A percentile compares a stretch with the other conserved stretches of the same genome.
Conservation (phyloP, 1,140 invertebrate species). For the Hermetia illucens region DNA sequence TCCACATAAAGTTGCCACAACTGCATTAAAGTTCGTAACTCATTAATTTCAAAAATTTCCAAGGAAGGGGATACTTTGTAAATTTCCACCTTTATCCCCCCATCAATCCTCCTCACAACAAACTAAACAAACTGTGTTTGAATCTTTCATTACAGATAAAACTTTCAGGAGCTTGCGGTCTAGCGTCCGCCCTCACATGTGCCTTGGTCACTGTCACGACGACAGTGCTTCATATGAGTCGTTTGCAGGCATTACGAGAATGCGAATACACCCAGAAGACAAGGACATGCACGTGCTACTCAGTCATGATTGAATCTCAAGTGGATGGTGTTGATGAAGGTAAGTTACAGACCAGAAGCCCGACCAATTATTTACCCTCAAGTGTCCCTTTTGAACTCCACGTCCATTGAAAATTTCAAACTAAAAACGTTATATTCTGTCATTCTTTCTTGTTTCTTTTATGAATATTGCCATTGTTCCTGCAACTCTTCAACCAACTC, state of each 20-base stretch:
- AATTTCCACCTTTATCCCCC: too few relatives aligned
- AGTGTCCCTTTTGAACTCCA: too few relatives aligned
- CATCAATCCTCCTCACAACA: too few relatives aligned
- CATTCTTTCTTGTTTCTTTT: too few relatives aligned
- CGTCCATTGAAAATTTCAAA: too few relatives aligned
- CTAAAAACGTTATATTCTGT: too few relatives aligned
- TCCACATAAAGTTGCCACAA: too few relatives aligned
- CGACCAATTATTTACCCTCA: too few relatives aligned
- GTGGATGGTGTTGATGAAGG: constrained; percentile 41
- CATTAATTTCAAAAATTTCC: too few relatives aligned
- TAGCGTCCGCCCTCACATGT: constrained; percentile 70
- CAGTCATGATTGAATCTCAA: constrained; percentile 43
- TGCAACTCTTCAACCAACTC: background rate
- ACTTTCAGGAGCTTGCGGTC: constrained; percentile 66
- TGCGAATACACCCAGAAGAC: constrained; percentile 71
- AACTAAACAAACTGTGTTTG: too few relatives aligned
- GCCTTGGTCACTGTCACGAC: constrained; percentile 81
- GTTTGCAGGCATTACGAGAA: constrained; percentile 69
- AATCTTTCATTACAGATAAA: constrained; percentile 52
- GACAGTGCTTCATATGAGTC: constrained; percentile 85
- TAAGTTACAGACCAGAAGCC: constrained; percentile 18
- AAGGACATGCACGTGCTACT: constrained; percentile 62
- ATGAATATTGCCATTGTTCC: background rate
- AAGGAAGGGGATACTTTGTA: too few relatives aligned
- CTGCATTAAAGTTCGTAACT: too few relatives aligned